Evolutionary conservation across 2,888 invertebrate genomes (phyloP), one percentile per base, ranked within the genome.

Genomic region (Harpalus rubripes): DNA sequence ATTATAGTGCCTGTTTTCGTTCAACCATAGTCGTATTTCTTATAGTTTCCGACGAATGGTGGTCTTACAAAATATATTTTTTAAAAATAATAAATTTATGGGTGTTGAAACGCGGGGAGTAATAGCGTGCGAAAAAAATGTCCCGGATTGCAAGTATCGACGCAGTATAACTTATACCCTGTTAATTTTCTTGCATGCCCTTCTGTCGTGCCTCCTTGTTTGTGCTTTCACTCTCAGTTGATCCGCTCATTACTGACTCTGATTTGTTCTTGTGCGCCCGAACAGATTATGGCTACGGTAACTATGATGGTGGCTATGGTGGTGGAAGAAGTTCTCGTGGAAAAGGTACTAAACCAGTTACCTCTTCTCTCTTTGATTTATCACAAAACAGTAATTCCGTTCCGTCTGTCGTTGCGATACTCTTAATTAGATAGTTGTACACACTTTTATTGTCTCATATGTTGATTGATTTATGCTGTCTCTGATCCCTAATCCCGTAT

Each of bases 261-360:
- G 81, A 82, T 74, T 82, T 90, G 91, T 92, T 93, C 93, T 94
- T 92, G 92, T 87, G 87, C 87, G 87, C 80, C 93, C 92, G 93
- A 93, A 93, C 94, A 95, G 96, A 96, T 94, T 96, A 96, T 94
- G 95, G 96, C 95, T 95, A 95, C 94, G 96, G 95, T 94, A 95
- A 95, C 93, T 96, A 95, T 94, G 95, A 96, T 93, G 96, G 96
- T 94, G 96, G 96, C 94, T 96, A 96, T 93, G 93, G 93, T 92
- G 95, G 96, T 92, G 95, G 96, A 93, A 94, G 95, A 93, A 95
- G 96, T 93, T 94, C 96, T 93, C 95, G 95, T 92, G 94, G 94
- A 93, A 96, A 96, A 96, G 96, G 96, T 96, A 96, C 93, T 91
- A 91, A 90, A 90, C 90, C 90, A 90, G 90, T 90, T 91, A 90